Evolutionary conservation across 2,888 invertebrate species (phyloP).

Genomic region (Heteromurus nitidus): DNA sequence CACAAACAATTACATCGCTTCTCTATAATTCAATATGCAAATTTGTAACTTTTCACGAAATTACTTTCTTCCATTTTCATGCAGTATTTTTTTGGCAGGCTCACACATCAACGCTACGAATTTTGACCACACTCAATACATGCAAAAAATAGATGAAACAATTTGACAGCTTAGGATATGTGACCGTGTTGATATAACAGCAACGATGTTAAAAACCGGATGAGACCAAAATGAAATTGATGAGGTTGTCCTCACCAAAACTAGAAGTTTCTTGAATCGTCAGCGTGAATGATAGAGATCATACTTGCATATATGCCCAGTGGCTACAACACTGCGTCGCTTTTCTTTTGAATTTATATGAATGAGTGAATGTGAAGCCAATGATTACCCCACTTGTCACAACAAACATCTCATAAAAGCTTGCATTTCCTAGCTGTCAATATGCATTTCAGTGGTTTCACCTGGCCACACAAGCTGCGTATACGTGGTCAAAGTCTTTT

Average conservation of each 20-base stretch:
- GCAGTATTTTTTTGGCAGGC: constrained; percentile 32
- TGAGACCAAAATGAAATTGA: neutral
- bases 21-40: constrained; percentile 24
- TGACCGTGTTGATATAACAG: neutral
- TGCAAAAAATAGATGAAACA: neutral
- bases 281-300: too few relatives aligned
- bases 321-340: neutral
- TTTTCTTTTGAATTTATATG: neutral
- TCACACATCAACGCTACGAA: constrained; percentile 19
- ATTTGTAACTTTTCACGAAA: neutral
- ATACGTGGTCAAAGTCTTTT: too few relatives aligned
- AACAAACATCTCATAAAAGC: neutral
- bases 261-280: too few relatives aligned
- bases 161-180: neutral
- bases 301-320: too few relatives aligned
- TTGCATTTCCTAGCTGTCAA: neutral
- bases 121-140: constrained; percentile 44
- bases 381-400: constrained; percentile 28
- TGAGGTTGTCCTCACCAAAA: too few relatives aligned
- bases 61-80: constrained; percentile 9
- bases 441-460: too few relatives aligned
- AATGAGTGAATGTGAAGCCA: neutral
- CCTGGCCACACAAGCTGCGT: too few relatives aligned
- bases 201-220: constrained; percentile 3
- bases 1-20: neutral